Base-by-base conservation (phyloP, 2,797 vertebrate genomes). In the Macroramphosus scolopax region DNA sequence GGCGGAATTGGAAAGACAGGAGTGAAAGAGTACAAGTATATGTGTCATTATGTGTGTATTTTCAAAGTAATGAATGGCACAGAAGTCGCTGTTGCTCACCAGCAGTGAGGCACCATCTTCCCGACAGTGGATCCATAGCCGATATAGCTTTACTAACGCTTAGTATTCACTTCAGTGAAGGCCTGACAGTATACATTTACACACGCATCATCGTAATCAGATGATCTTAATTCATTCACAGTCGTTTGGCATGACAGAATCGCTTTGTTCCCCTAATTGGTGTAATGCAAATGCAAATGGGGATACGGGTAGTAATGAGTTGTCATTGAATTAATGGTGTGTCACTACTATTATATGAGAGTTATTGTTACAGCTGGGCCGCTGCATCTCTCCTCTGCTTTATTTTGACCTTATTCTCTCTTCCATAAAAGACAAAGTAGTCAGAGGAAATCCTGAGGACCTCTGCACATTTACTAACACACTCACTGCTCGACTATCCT, bases 191-290 rank as follows among this genome's bases (percentile, higher is more conserved):
- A 55, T 57, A 77, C 36, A 49, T 78, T 77, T 68, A 28, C 37
- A 54, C 57, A 59, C n/a, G 32, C 63, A 52, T 72, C 60, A 65
- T 38, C 80, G 38, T 77, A 86, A 87, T 87, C 81, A 64, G 67
- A 84, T 83, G 62, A 81, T 76, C 67, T 78, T 81, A 83, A 88
- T 87, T 82, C 59, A 76, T 81, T 88, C 44, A 68, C 77, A 75
- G 56, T 51, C 56, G 68, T 73, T 70, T 71, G 54, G 51, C 68
- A 51, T 79, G 59, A 48, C 67, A 66, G 49, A 75, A 72, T 80
- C 41, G 61, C 80, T 82, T 78, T 73, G 72, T 82, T 82, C 69
- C 56, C 59, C 58, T 85, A 85, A 83, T 80, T 81, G 66, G 51
- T 75, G 43, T 78, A 83, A 80, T 81, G 75, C 70, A 77, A 84